Base-by-base conservation (phyloP, 2,797 vertebrate species). In the Bradypus variegatus region DNA sequence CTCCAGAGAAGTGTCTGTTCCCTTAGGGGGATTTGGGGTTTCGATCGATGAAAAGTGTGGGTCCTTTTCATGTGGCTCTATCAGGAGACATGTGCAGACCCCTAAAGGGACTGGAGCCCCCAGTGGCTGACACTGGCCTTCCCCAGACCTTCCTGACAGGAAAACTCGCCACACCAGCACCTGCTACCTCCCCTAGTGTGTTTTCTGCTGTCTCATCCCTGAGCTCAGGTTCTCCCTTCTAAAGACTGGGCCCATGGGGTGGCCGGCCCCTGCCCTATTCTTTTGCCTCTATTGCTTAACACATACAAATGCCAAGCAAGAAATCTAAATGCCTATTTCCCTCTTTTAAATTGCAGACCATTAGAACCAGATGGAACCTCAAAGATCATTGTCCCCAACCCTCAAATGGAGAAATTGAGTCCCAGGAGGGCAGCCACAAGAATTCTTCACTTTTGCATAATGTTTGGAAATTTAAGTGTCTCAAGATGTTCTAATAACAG, bases 381-480 rank as follows among this genome's bases (percentile, higher is more conserved):
- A 62, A 67, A 80, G 78, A 60, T 88, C 53, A 75, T 89, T 87
- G 76, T 64, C 25, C 41, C 53, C 80, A 76, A 38, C 23, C 33
- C 31, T 81, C 89, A 65, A 23, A 75, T 85, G 80, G 82, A 23
- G 73, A 94, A 87, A 70, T 4, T 29, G 27, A 85, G 55, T 41
- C 77, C 72, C n/a, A 48, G 78, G 81, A 89, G 65, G 31, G 70
- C 69, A 41, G 69, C 5, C 13, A 69, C 48, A 62, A 93, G 33
- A 92, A 50, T 15, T 50, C 60, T 62, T 93, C 62, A 88, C 3
- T 15, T 55, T 67, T 82, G 85, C 76, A 41, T 38, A 23, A 80
- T 73, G 23, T 80, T 77, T 64, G 50, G 65, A 88, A 94, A 78
- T 93, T 33, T 73, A 38, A 90, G 38, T 78, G 73, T 82, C 48